A percentile compares a stretch with the other conserved stretches of the same genome.
Evolutionary conservation across 2,888 invertebrate species (phyloP).

Genomic region (Drosophila testacea): DNA sequence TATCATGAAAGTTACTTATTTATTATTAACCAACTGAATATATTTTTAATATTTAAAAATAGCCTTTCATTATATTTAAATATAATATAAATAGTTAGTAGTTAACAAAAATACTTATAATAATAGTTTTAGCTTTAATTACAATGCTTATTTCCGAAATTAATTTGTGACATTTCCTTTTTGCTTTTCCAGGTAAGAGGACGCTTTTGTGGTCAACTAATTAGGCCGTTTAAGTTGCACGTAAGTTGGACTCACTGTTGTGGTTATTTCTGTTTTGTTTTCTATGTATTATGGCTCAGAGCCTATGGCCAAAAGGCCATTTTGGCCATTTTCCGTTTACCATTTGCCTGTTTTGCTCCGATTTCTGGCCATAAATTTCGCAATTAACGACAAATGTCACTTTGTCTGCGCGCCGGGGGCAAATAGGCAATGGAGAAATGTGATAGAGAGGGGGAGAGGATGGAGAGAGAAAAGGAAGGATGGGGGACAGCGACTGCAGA

Average conservation of each 20-base stretch:
- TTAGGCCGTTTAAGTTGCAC: slow-evolving; percentile 55
- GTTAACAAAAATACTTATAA: background rate
- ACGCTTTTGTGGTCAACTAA: slow-evolving; percentile 48
- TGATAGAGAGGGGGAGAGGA: too few species aligned
- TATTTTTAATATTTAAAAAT: too few species aligned
- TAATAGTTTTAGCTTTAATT: too few species aligned
- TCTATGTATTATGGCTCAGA: background rate
- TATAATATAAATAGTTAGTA: too few species aligned
- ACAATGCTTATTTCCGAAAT: background rate
- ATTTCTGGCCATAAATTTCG: slow-evolving; percentile 76
- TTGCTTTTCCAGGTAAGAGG: slow-evolving; percentile 49
- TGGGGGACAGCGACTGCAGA: slow-evolving; percentile 33
- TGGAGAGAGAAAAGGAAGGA: background rate
- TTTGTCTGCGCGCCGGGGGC: slow-evolving; percentile 63
- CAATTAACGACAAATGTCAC: slow-evolving; percentile 81
- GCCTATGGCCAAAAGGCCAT: slow-evolving; percentile 36
- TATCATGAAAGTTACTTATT: too few species aligned
- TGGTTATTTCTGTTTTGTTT: slow-evolving; percentile 17
- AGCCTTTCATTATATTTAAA: too few species aligned
- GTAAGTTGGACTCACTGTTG: slow-evolving; percentile 39
- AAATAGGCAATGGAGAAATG: slow-evolving; percentile 1
- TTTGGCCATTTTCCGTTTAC: slow-evolving; percentile 23
- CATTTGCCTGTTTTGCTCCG: slow-evolving; percentile 32
- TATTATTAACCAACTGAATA: too few species aligned
- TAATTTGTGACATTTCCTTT: slow-evolving; percentile 28